Percentiles rank a stretch among this genome's conserved stretches.
phyloP scores from a whole-genome alignment of 2,113 vertebrate genomes.

The Chloropsis hardwickii region DNA sequence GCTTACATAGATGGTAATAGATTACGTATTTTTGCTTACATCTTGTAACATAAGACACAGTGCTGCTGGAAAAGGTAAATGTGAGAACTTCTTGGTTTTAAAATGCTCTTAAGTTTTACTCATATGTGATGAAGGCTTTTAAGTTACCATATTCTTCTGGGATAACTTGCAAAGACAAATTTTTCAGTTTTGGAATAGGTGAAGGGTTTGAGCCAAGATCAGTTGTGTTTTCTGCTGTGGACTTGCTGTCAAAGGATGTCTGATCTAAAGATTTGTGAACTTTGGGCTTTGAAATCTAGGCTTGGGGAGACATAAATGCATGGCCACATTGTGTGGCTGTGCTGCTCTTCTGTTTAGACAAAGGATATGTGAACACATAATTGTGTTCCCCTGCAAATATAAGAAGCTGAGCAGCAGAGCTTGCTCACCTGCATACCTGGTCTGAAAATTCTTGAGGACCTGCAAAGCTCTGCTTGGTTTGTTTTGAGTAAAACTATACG shows the following conservation, averaged over 20 bases:
- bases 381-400: background rate
- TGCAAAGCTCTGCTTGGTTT: background rate
- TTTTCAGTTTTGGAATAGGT: background rate
- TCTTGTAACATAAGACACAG: background rate
- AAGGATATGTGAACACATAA: background rate
- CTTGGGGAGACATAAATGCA: background rate
- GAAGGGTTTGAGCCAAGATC: background rate
- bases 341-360: background rate
- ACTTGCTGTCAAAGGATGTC: background rate
- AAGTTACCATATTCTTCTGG: background rate
- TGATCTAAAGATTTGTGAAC: background rate
- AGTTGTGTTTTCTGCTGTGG: background rate
- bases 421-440: background rate
- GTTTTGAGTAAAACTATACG: background rate
- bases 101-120: background rate
- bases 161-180: background rate
- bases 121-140: background rate
- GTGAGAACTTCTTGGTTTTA: background rate
- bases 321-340: background rate
- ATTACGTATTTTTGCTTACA: background rate
- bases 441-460: background rate
- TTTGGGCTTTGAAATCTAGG: background rate
- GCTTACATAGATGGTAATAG: background rate
- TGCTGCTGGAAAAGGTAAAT: background rate
- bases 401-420: background rate